phyloP scores from a whole-genome alignment of 2,888 invertebrate species.

The Athalia cordata region DNA sequence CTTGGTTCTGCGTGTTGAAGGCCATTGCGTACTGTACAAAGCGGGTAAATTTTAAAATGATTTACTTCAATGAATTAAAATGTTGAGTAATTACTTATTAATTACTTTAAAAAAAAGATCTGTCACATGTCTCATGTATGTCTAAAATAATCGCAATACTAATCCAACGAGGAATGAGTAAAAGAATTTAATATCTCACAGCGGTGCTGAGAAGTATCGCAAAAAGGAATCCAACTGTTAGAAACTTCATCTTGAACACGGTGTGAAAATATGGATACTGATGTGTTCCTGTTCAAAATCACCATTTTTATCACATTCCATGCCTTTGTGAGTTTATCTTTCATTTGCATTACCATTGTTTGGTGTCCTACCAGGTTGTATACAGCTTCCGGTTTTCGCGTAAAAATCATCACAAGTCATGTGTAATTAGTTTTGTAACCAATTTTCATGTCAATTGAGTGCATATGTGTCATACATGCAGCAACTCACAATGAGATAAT shows the following conservation, averaged over 20 bases:
- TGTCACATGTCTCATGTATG: not conserved
- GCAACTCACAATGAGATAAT: not conserved
- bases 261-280: not conserved
- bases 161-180: not conserved
- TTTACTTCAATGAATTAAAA: not conserved
- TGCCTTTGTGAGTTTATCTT: constrained; percentile 8
- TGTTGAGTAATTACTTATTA: too few species aligned
- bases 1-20: not conserved
- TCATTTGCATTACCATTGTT: not conserved
- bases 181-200: constrained; percentile 10
- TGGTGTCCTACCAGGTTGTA: not conserved
- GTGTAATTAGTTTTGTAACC: not conserved
- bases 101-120: not conserved
- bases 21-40: constrained; percentile 21
- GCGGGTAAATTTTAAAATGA: not conserved
- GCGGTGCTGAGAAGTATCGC: constrained; percentile 12
- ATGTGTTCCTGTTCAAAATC: not conserved
- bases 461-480: not conserved
- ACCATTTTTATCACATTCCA: constrained; percentile 17
- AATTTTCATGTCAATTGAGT: not conserved
- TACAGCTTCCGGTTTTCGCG: constrained; percentile 28
- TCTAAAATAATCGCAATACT: not conserved
- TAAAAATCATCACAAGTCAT: not conserved
- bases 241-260: constrained; percentile 19
- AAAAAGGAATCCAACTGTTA: constrained; percentile 14